Evolutionary conservation across 2,888 invertebrate genomes (phyloP), one percentile per base, ranked within the genome.

Genomic region (Orgyia antiqua): DNA sequence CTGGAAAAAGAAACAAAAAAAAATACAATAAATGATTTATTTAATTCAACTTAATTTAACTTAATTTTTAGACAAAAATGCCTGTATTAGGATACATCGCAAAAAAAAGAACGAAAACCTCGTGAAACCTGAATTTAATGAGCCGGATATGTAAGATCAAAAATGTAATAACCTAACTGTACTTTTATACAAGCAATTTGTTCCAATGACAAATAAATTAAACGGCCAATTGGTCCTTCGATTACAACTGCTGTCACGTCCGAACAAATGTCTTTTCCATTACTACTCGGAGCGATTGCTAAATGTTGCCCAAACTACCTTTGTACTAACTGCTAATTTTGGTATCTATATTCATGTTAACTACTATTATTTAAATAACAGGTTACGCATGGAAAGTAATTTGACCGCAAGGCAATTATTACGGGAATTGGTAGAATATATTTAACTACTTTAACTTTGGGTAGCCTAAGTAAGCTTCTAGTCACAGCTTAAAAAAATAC

Each of bases 311-410:
- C 0, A 2, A 8, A 24, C 24, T 31, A 27, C 31, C n/a, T n/a
- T n/a, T n/a, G n/a, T n/a, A n/a, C n/a, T n/a, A n/a, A n/a, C n/a
- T n/a, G n/a, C n/a, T n/a, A n/a, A n/a, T n/a, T n/a, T 4, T 9
- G 11, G 9, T 24, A 29, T 24, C 21, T 10, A 31, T 24, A 6
- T 21, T 21, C 27, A 39, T 27, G 33, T 30, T 28, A 36, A 36
- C 32, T 34, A 29, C 24, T 31, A 20, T 24, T 21, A 4, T 10
- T 30, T 31, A 27, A 25, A 35, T 27, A 27, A 26, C 17, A 20
- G 20, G 20, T 29, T 35, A 25, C 8, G 1, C 26, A 27, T n/a
- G 24, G 20, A 15, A 20, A 24, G 20, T 8, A 9, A 20, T 3
- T 20, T 15, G 4, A 15, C 4, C 4, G 15, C 6, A 15, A 6